phyloP scores from a whole-genome alignment of 2,797 vertebrate genomes.

The Microcaecilia unicolor region DNA sequence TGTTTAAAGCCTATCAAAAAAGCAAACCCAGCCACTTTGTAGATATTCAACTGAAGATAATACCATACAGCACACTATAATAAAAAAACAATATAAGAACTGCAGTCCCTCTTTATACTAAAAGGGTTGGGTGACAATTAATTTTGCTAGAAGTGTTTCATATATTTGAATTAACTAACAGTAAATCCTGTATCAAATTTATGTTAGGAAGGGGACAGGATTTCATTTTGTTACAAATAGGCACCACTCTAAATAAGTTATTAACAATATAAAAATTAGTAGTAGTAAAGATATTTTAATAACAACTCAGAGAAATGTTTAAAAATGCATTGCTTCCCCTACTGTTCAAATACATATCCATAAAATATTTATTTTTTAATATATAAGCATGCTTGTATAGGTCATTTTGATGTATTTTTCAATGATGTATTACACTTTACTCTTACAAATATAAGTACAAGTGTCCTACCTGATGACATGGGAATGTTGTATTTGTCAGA shows the following conservation, averaged over 20 bases:
- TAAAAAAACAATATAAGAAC: slow-evolving; percentile 16
- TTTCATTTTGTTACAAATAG: background rate
- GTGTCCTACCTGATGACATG: slow-evolving; percentile 86
- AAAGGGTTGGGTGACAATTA: no score
- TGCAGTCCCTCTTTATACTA: slow-evolving; percentile 10
- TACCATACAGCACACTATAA: background rate
- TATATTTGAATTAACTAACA: slow-evolving; percentile 15
- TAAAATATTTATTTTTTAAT: no score
- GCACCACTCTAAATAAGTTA: background rate
- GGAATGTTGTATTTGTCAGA: slow-evolving; percentile 97
- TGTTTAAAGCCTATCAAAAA: background rate
- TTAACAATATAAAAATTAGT: background rate
- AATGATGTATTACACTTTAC: no score
- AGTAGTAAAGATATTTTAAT: background rate
- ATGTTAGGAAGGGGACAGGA: slow-evolving; percentile 2
- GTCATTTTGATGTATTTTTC: no score
- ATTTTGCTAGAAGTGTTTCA: background rate
- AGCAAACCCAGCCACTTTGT: slow-evolving; percentile 12
- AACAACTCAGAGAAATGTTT: background rate
- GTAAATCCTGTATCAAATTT: background rate
- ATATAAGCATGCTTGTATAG: no score
- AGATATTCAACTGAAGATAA: slow-evolving; percentile 4
- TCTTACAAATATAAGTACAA: background rate
- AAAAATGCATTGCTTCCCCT: background rate
- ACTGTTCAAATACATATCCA: background rate